A percentile compares a stretch with the other conserved stretches of the same genome.
Conservation (phyloP, 2,888 invertebrate genomes). For the Cataglyphis cursor region DNA sequence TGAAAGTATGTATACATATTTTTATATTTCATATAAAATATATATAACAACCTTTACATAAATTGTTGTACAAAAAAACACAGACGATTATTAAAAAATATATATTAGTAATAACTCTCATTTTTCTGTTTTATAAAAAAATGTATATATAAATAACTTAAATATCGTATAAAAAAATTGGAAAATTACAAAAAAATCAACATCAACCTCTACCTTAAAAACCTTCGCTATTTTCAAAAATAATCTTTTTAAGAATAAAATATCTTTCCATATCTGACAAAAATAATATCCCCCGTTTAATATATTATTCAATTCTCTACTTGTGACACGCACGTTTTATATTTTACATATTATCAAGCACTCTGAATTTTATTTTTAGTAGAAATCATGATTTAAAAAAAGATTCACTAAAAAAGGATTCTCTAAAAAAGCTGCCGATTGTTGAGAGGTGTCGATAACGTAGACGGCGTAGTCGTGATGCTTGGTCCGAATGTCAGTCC, state of each 20-base stretch:
- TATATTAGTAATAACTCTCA: too few relatives aligned
- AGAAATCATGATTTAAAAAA: background rate
- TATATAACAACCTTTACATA: too few relatives aligned
- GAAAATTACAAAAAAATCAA: too few relatives aligned
- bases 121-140: too few relatives aligned
- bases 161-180: too few relatives aligned
- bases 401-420: background rate
- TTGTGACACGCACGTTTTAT: background rate
- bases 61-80: too few relatives aligned
- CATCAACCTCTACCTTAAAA: background rate
- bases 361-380: background rate
- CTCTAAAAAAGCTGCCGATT: conserved; percentile 26
- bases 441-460: conserved; percentile 65
- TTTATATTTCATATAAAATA: too few relatives aligned
- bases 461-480: conserved; percentile 64
- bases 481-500: conserved; percentile 72
- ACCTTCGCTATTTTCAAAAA: background rate
- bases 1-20: too few relatives aligned
- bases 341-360: background rate
- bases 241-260: too few relatives aligned
- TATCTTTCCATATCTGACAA: background rate
- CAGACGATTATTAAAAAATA: too few relatives aligned
- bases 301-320: background rate
- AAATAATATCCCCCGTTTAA: background rate
- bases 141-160: too few relatives aligned